These are phyloP conservation scores for Novumbra hubbsi DNA, from an alignment of 2,797 vertebrate genomes.

Conservation along the genomic window DNA sequence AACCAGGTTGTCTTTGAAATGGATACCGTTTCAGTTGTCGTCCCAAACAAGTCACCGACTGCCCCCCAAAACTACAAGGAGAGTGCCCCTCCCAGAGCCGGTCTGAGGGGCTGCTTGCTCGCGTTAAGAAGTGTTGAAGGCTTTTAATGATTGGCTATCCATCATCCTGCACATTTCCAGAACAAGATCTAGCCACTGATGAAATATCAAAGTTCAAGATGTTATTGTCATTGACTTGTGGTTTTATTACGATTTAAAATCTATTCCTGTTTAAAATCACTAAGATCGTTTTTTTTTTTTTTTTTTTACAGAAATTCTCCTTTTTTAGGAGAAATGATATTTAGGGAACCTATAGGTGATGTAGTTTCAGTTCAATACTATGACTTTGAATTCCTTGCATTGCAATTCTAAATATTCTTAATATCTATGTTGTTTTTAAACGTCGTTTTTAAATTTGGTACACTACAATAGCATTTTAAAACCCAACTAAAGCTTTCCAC, in stretches of 20 bases:
- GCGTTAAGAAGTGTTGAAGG: slow-evolving; percentile 54
- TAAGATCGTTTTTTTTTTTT: slow-evolving; percentile 14
- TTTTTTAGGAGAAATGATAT: background rate
- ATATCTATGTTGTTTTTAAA: background rate
- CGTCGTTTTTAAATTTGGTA: background rate
- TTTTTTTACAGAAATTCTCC: background rate
- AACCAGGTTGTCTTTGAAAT: slow-evolving; percentile 72
- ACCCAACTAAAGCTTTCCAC: background rate
- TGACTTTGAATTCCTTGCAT: background rate
- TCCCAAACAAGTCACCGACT: slow-evolving; percentile 21
- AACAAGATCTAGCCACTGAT: slow-evolving; percentile 34
- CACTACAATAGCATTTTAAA: background rate
- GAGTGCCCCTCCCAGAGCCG: slow-evolving; percentile 11
- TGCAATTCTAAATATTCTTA: background rate
- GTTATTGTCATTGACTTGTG: slow-evolving; percentile 15
- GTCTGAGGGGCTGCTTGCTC: slow-evolving; percentile 1
- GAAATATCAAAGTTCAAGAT: slow-evolving; percentile 45
- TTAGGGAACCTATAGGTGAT: background rate
- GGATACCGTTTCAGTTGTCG: slow-evolving; percentile 58
- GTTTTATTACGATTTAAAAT: slow-evolving; percentile 53
- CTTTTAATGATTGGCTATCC: slow-evolving; percentile 48
- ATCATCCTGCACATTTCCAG: slow-evolving; percentile 49
- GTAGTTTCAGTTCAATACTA: background rate
- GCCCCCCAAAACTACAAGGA: slow-evolving; percentile 1
- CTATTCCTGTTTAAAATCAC: slow-evolving; percentile 40